A percentile compares a stretch with the other conserved stretches of the same genome.
Conservation (phyloP, 2,888 invertebrate species). For the Taphrorychus bicolor region DNA sequence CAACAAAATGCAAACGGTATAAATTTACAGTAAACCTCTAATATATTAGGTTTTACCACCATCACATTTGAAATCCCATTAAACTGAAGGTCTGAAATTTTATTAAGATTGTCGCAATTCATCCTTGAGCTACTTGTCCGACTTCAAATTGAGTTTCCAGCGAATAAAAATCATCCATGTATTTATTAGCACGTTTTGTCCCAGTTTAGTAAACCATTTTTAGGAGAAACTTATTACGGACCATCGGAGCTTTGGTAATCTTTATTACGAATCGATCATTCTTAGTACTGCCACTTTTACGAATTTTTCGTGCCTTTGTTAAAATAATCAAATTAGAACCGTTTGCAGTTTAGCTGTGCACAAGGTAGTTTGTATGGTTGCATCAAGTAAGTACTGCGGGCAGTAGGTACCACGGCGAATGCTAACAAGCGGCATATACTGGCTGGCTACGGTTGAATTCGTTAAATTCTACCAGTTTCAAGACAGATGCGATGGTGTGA, state of each 20-base stretch:
- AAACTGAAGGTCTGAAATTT: neutral
- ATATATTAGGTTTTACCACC: neutral
- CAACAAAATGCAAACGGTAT: no score
- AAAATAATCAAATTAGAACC: neutral
- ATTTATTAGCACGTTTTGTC: constrained; percentile 4
- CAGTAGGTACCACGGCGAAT: neutral
- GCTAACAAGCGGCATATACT: constrained; percentile 1
- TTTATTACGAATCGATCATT: neutral
- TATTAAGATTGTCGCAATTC: neutral
- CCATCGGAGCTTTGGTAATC: neutral
- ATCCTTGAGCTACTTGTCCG: constrained; percentile 8
- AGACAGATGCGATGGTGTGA: constrained; percentile 47
- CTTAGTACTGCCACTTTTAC: neutral
- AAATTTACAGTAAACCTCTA: constrained; percentile 4
- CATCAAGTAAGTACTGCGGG: neutral
- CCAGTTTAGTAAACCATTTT: constrained; percentile 3
- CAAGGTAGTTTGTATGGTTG: neutral
- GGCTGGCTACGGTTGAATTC: constrained; percentile 15
- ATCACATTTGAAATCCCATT: neutral
- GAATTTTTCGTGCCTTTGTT: neutral
- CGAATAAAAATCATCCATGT: constrained; percentile 9
- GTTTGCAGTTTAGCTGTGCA: neutral
- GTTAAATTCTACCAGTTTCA: constrained; percentile 42
- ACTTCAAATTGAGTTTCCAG: neutral
- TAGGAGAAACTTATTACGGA: no score